Conservation (phyloP, 1,140 invertebrate genomes). For the Bombus soroeensis region DNA sequence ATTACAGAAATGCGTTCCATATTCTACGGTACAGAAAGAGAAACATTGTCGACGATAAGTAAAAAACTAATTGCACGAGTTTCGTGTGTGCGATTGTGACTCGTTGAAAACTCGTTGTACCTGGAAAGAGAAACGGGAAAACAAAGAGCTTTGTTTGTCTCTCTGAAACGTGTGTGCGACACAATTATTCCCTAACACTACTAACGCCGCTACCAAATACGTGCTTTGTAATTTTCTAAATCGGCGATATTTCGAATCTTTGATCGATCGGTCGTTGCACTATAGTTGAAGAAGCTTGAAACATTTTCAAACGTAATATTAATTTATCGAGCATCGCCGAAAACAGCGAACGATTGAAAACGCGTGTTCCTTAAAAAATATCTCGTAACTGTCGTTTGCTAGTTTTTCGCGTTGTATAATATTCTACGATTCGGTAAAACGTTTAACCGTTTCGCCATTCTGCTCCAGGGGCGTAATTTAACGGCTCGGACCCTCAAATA, state of each 20-base stretch:
- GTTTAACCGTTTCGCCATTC: neutral
- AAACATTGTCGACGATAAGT: conserved; percentile 1
- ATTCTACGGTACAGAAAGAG: neutral
- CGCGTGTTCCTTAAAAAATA: neutral
- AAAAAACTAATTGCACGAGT: conserved; percentile 24
- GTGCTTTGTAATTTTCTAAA: neutral
- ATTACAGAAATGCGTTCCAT: neutral
- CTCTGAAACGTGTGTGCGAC: neutral
- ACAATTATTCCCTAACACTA: neutral
- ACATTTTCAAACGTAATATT: neutral
- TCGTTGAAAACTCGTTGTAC: conserved; percentile 20
- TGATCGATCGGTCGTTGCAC: neutral
- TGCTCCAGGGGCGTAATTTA: too few relatives aligned
- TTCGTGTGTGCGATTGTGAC: conserved; percentile 4
- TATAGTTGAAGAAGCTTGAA: too few relatives aligned
- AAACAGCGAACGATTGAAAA: too few relatives aligned
- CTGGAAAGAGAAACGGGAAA: neutral
- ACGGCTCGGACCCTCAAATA: too few relatives aligned
- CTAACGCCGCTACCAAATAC: neutral
- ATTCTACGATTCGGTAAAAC: neutral
- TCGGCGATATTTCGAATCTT: neutral
- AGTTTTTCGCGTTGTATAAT: neutral
- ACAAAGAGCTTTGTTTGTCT: conserved; percentile 1
- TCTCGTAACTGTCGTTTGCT: neutral
- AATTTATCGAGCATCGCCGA: too few relatives aligned